These are phyloP conservation scores for Orthochromis malagaraziensis DNA, from an alignment of 2,113 vertebrate genomes.

Conservation along the genomic window DNA sequence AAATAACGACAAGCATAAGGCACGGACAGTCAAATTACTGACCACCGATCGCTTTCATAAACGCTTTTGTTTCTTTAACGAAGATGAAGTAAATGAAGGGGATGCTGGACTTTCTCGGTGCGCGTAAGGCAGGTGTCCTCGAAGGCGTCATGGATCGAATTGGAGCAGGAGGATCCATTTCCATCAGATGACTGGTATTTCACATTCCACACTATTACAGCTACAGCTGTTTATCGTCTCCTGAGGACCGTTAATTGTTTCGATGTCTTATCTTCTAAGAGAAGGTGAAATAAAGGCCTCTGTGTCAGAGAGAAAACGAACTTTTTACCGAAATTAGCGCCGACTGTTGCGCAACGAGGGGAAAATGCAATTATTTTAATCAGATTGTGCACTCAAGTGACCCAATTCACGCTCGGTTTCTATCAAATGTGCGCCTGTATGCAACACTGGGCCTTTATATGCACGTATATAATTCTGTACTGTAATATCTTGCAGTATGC, in stretches of 20 bases:
- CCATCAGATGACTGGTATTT: conserved; percentile 55
- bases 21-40: not conserved
- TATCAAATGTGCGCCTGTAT: not conserved
- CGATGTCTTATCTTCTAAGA: not conserved
- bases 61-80: not conserved
- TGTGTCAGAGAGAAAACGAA: not conserved
- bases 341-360: not conserved
- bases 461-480: not conserved
- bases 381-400: not conserved
- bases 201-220: not conserved
- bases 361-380: not conserved
- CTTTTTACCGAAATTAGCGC: not conserved
- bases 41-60: not conserved
- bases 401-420: not conserved
- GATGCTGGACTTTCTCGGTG: conserved; percentile 7
- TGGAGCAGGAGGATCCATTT: conserved; percentile 37
- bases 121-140: conserved; percentile 58
- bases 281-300: not conserved
- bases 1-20: not conserved
- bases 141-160: conserved; percentile 33
- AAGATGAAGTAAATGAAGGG: not conserved
- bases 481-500: not conserved
- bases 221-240: not conserved
- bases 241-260: not conserved
- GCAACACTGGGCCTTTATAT: no score